These are phyloP conservation scores for Achroia grisella DNA, from an alignment of 1,140 invertebrate genomes.

Conservation along the genomic window DNA sequence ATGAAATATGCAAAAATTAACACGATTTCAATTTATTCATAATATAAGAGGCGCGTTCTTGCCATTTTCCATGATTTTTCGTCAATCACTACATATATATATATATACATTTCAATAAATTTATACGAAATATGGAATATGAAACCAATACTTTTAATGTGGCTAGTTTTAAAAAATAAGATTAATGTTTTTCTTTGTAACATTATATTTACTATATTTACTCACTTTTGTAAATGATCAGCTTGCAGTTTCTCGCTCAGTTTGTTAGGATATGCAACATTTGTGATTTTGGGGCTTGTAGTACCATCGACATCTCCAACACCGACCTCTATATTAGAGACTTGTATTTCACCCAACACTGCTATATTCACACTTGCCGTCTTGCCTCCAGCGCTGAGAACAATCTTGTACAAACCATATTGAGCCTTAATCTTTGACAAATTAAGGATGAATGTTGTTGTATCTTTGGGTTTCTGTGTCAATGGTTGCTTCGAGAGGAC, in stretches of 20 bases:
- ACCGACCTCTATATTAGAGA: constrained; percentile 90
- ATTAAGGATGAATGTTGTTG: constrained; percentile 85
- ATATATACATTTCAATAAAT: no score
- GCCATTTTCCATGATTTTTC: no score
- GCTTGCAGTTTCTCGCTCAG: constrained; percentile 81
- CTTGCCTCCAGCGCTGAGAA: constrained; percentile 82
- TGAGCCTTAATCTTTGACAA: constrained; percentile 85
- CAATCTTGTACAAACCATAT: constrained; percentile 89
- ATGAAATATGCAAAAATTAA: no score
- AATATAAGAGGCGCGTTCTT: no score
- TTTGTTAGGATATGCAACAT: constrained; percentile 83
- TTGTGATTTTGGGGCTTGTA: constrained; percentile 84
- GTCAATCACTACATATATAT: no score
- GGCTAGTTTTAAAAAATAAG: no score
- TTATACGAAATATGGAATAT: no score
- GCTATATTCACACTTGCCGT: constrained; percentile 81
- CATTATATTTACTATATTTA: constrained; percentile 13
- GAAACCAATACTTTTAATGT: no score
- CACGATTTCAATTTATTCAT: no score
- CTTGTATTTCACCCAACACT: constrained; percentile 81
- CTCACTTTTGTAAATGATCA: constrained; percentile 89
- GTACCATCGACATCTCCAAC: constrained; percentile 92
- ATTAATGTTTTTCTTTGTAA: no score
- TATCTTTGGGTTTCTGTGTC: constrained; percentile 65
- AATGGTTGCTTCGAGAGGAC: constrained; percentile 80